Conservation (phyloP, 2,888 invertebrate genomes). For the Drosophila nigricruria region DNA sequence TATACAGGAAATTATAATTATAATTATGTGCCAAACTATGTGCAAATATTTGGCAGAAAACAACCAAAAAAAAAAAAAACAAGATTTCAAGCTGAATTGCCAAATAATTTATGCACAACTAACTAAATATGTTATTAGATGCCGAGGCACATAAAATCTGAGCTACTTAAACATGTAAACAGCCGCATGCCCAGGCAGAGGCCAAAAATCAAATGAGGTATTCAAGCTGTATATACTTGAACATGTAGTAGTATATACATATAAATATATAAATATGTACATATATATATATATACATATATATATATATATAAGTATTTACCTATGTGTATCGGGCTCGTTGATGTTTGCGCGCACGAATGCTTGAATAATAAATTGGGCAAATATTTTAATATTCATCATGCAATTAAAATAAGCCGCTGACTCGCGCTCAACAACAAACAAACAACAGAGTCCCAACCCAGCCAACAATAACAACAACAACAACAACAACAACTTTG, state of each 20-base stretch:
- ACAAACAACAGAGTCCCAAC: slow-evolving; percentile 15
- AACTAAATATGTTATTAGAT: slow-evolving; percentile 65
- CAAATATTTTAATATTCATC: slow-evolving; percentile 84
- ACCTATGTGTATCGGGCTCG: slow-evolving; percentile 32
- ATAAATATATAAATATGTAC: neutral
- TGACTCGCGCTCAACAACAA: slow-evolving; percentile 42
- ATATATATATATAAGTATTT: slow-evolving; percentile 29
- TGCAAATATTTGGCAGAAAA: too few relatives aligned
- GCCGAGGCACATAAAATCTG: slow-evolving; percentile 32
- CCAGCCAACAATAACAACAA: slow-evolving; percentile 25
- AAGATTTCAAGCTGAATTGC: slow-evolving; percentile 28
- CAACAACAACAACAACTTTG: slow-evolving; percentile 38
- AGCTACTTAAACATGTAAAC: slow-evolving; percentile 59
- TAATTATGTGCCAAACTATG: slow-evolving; percentile 63
- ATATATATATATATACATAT: slow-evolving; percentile 7
- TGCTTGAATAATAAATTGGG: slow-evolving; percentile 82
- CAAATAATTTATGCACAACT: slow-evolving; percentile 66
- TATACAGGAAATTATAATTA: slow-evolving; percentile 40
- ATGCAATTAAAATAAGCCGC: slow-evolving; percentile 82
- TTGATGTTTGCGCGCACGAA: slow-evolving; percentile 65
- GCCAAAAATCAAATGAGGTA: slow-evolving; percentile 39
- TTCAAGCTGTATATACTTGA: slow-evolving; percentile 17
- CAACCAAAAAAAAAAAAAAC: slow-evolving; percentile 6
- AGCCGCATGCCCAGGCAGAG: slow-evolving; percentile 24
- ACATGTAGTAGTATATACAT: slow-evolving; percentile 13